Evolutionary conservation across 2,113 vertebrate species (phyloP).

Genomic region (Isichthys henryi): DNA sequence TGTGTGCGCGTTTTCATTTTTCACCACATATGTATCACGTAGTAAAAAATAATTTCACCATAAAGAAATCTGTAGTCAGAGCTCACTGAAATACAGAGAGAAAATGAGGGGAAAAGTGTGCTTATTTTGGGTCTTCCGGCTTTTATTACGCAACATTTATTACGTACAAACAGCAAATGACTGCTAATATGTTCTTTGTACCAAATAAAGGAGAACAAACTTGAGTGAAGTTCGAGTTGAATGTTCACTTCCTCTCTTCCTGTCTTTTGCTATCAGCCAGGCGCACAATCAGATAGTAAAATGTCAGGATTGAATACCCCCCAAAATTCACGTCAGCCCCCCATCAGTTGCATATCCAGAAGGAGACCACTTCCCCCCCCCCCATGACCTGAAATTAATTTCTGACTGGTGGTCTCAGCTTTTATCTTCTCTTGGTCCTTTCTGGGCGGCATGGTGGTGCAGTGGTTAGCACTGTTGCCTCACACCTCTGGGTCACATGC

Average conservation of each 20-base stretch:
- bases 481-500: too few species aligned
- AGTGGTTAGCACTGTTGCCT: too few species aligned
- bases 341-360: too few species aligned
- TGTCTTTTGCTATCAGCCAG: not conserved
- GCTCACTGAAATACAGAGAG: not conserved
- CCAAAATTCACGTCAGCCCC: too few species aligned
- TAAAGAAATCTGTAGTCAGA: not conserved
- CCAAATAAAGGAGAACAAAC: not conserved
- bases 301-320: too few species aligned
- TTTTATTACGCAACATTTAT: not conserved
- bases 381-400: too few species aligned
- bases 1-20: too few species aligned
- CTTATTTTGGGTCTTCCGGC: not conserved
- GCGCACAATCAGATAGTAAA: not conserved
- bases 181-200: not conserved
- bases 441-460: too few species aligned
- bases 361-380: too few species aligned
- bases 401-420: not conserved
- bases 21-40: too few species aligned
- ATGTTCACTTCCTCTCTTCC: not conserved
- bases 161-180: not conserved
- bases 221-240: not conserved
- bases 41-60: too few species aligned
- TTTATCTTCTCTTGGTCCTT: not conserved
- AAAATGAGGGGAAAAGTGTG: not conserved